Base-by-base conservation (phyloP, 2,113 vertebrate species). In the Podiceps cristatus region DNA sequence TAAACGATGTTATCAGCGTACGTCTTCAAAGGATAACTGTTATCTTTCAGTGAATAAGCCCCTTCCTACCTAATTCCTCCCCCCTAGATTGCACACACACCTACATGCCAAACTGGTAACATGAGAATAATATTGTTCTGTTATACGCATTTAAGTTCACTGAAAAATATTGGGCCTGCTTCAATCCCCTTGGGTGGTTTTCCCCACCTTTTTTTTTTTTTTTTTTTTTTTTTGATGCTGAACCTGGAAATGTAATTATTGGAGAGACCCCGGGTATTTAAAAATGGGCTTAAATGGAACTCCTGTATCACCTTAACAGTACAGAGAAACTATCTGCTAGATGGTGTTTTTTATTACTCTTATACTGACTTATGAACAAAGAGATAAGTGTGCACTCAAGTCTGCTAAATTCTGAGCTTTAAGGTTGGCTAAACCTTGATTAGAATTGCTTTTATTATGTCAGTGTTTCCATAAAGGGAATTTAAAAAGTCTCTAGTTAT, bases 351-450 rank as follows among this genome's bases (percentile, higher is more conserved):
- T 58, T 44, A 14, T 6, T 63, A 8, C 4, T 73, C 13, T 35
- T 52, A 29, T 1, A 25, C 22, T 59, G 59, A 19, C 3, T 2
- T 16, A 28, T 1, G 68, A 75, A 29, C 33, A 50, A 62, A 66
- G 42, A 72, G 25, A 20, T 35, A 69, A 58, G 20, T 0, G 0
- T n/a, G 22, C 29, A 33, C 5, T 13, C 7, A 33, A 31, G 33
- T 17, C 33, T 79, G 45, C 49, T 68, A 15, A 82, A 63, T 78
- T 72, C 59, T 64, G 64, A 67, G 62, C 68, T 84, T 55, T 63
- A 71, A 74, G 20, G 35, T 89, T 90, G 74, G 82, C 0, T 82
- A 81, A 89, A 63, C 15, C 42, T 84, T n/a, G 53, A 0, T 24
- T 68, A 35, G 28, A 59, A 44, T 77, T 11, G 11, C 5, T 75